Evolutionary conservation across 2,113 vertebrate genomes (phyloP), one percentile per base, ranked within the genome.

Genomic region (Laticauda laticaudata): DNA sequence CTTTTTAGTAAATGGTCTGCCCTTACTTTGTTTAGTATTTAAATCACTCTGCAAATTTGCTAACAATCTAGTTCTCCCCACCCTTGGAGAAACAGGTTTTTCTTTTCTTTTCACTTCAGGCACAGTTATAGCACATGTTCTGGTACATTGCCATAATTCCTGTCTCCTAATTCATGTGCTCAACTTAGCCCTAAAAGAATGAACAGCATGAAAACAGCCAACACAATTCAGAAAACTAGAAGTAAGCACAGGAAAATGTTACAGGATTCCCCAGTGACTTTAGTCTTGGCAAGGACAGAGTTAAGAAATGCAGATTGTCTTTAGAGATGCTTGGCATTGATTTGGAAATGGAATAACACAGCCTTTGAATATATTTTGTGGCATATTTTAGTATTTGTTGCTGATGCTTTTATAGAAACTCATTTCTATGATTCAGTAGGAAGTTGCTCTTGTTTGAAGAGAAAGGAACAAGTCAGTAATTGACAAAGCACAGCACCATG

Each of bases 1-100:
- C 75, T 81, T 10, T 81, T 81, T 43, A 39, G 20, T 81, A 43
- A 21, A 81, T 43, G 34, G 34, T 43, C 7, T 43, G 34, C 91
- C 5, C 91, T 85, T 86, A 92, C 85, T 95, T 93, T 89, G 89
- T 51, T 94, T 89, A 51, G 93, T 61, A 85, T 91, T 85, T 91
- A 96, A 95, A 94, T 92, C 18, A 81, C 18, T 81, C 75, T 43
- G 34, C 34, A 81, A 81, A 81, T 81, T 81, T 39, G 34, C 69
- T 81, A 39, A 81, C 69, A 81, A 81, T 39, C 34, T 39, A 81
- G 69, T 81, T 81, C 69, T 81, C 18, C 34, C 18, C 75, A 43
- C 0, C 1, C 20, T 43, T 81, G 75, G 75, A 43, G 34, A 81
- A 81, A 43, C 75, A 81, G 34, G 75, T 81, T 81, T 81, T 81